These are phyloP conservation scores for Caenorhabditis tropicalis DNA, from an alignment of 1,140 invertebrate genomes.

Conservation along the genomic window DNA sequence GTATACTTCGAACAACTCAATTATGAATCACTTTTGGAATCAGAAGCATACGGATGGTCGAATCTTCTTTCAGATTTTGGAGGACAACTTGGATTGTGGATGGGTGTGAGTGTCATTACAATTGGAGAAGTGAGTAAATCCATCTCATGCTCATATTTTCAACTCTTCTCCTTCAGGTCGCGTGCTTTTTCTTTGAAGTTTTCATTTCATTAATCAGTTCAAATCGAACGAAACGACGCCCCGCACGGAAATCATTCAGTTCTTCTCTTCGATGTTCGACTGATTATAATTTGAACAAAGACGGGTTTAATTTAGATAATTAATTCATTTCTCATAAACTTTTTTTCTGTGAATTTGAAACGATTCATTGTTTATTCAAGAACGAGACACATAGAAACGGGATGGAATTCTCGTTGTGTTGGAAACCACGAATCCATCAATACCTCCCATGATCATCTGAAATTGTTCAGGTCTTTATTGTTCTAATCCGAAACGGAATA, in stretches of 20 bases:
- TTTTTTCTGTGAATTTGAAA: neutral
- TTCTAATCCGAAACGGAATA: too few species aligned
- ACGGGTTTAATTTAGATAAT: slow-evolving; percentile 25
- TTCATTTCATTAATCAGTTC: slow-evolving; percentile 23
- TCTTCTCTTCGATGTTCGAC: slow-evolving; percentile 33
- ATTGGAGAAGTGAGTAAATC: slow-evolving; percentile 22
- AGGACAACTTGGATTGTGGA: slow-evolving; percentile 59
- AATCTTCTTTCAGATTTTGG: slow-evolving; percentile 62
- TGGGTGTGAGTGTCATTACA: slow-evolving; percentile 52
- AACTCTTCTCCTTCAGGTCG: neutral
- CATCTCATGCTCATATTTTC: neutral
- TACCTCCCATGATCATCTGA: neutral
- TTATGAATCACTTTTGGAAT: slow-evolving; percentile 61
- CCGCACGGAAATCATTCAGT: slow-evolving; percentile 9
- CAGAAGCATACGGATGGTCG: slow-evolving; percentile 58
- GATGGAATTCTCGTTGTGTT: neutral
- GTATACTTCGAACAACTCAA: slow-evolving; percentile 61
- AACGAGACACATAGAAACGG: neutral
- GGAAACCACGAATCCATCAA: neutral
- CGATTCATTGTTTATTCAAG: neutral
- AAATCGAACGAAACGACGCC: slow-evolving; percentile 18
- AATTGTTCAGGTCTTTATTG: neutral
- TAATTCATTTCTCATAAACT: neutral
- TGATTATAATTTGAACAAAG: slow-evolving; percentile 43
- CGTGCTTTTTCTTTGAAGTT: slow-evolving; percentile 22